These are phyloP conservation scores for Embiotoca jacksoni DNA, from an alignment of 2,113 vertebrate species.

Conservation along the genomic window DNA sequence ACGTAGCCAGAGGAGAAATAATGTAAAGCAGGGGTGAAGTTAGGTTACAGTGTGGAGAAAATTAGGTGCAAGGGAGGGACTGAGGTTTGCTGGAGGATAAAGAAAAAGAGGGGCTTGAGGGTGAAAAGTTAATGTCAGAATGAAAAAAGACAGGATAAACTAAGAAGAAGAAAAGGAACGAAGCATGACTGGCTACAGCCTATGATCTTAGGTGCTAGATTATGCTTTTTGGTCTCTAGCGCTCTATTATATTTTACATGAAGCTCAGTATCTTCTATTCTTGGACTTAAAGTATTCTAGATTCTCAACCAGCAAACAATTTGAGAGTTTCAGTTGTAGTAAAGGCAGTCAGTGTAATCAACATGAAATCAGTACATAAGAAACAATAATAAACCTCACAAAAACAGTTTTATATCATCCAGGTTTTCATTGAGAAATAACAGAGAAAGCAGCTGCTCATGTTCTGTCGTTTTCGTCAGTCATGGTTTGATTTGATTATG, in stretches of 20 bases:
- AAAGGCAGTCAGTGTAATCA: background rate
- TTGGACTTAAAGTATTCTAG: background rate
- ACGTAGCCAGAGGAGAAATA: slow-evolving; percentile 40
- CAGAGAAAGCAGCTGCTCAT: slow-evolving; percentile 5
- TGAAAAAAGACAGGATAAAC: slow-evolving; percentile 17
- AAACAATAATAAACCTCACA: background rate
- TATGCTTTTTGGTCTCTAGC: background rate
- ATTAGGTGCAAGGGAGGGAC: slow-evolving; percentile 40
- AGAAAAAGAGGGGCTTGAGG: slow-evolving; percentile 36
- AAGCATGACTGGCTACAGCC: background rate
- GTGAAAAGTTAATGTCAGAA: slow-evolving; percentile 33
- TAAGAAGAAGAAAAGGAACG: slow-evolving; percentile 8
- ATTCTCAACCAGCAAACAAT: slow-evolving; percentile 2
- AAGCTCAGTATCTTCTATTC: background rate
- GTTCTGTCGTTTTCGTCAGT: slow-evolving; percentile 22
- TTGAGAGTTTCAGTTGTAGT: background rate
- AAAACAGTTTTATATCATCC: slow-evolving; percentile 16
- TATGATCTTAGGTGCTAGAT: background rate
- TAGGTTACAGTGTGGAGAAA: slow-evolving; percentile 41
- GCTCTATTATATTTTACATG: background rate
- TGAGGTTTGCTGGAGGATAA: slow-evolving; percentile 54
- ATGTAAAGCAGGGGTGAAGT: slow-evolving; percentile 52
- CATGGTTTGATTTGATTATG: slow-evolving; percentile 26
- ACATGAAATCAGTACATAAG: background rate
- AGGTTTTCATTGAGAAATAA: slow-evolving; percentile 15